Evolutionary conservation across 2,113 vertebrate species (phyloP).

Genomic region (Panurus biarmicus): DNA sequence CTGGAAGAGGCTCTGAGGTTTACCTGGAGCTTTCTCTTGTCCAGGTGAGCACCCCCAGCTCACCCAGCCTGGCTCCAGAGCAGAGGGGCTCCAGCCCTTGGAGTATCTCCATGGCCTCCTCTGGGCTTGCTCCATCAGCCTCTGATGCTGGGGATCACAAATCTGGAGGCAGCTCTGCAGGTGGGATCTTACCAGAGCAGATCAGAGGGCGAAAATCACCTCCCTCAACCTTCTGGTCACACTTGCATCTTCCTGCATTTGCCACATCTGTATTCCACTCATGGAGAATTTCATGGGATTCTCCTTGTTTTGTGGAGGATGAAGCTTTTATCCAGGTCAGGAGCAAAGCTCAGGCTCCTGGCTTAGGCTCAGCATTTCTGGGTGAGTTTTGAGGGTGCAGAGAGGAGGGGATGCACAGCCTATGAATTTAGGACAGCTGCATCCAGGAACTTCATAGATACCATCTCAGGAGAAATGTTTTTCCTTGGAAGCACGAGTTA

Average conservation of each 20-base stretch:
- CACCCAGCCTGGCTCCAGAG: not conserved
- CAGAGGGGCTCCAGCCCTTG: not conserved
- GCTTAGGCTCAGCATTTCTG: not conserved
- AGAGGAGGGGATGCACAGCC: not conserved
- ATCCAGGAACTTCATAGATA: not conserved
- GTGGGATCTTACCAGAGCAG: not conserved
- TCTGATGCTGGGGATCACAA: not conserved
- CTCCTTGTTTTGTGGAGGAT: not conserved
- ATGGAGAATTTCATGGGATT: not conserved
- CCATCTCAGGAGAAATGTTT: not conserved
- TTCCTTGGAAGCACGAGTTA: not conserved
- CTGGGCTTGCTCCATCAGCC: not conserved
- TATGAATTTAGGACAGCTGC: not conserved
- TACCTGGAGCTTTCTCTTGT: not conserved
- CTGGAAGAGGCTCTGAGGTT: not conserved
- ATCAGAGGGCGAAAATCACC: not conserved
- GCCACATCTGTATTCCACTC: not conserved
- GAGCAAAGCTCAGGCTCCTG: not conserved
- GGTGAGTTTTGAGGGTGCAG: not conserved
- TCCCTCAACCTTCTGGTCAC: not conserved
- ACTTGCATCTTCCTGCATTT: not conserved
- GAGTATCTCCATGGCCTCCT: fast-evolving
- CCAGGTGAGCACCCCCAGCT: not conserved
- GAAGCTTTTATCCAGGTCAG: not conserved
- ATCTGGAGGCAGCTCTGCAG: not conserved